Percentiles rank a stretch among this genome's conserved stretches.
Conservation (phyloP, 2,888 invertebrate species). For the Tenthredo scrophulariae region DNA sequence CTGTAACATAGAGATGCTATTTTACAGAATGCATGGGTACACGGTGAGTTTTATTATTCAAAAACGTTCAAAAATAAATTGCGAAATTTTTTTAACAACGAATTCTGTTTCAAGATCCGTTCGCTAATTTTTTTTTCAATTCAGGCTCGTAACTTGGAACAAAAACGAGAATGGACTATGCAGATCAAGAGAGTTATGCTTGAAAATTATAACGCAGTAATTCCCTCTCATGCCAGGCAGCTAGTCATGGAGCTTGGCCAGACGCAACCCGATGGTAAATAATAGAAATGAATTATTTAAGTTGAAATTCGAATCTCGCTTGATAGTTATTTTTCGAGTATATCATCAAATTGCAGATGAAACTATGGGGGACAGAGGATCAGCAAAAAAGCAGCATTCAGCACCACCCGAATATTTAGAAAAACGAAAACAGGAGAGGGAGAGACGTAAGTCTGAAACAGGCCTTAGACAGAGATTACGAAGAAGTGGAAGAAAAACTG, state of each 20-base stretch:
- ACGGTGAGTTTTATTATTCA: slow-evolving; percentile 31
- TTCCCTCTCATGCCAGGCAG: slow-evolving; percentile 96
- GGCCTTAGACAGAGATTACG: slow-evolving; percentile 82
- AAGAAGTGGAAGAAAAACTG: slow-evolving; percentile 80
- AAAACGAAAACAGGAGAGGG: slow-evolving; percentile 87
- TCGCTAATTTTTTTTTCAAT: background rate
- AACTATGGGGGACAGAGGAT: slow-evolving; percentile 82
- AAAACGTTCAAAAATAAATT: background rate
- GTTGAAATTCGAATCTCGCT: slow-evolving; percentile 36
- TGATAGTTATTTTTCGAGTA: background rate
- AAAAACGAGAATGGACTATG: slow-evolving; percentile 92
- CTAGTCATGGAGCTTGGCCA: slow-evolving; percentile 94
- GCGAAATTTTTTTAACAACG: background rate
- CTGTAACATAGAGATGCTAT: slow-evolving; percentile 42
- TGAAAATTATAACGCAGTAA: slow-evolving; percentile 95
- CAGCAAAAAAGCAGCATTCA: slow-evolving; percentile 87
- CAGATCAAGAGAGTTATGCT: slow-evolving; percentile 93
- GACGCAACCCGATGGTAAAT: slow-evolving; percentile 84
- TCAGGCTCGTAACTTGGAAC: slow-evolving; percentile 88
- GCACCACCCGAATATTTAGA: slow-evolving; percentile 94
- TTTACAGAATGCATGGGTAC: slow-evolving; percentile 51
- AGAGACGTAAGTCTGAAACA: slow-evolving; percentile 84
- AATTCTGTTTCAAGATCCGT: background rate
- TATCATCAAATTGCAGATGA: slow-evolving; percentile 79
- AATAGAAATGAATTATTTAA: slow-evolving; percentile 1